Evolutionary conservation across 2,113 vertebrate species (phyloP).

Genomic region (Orycteropus afer): DNA sequence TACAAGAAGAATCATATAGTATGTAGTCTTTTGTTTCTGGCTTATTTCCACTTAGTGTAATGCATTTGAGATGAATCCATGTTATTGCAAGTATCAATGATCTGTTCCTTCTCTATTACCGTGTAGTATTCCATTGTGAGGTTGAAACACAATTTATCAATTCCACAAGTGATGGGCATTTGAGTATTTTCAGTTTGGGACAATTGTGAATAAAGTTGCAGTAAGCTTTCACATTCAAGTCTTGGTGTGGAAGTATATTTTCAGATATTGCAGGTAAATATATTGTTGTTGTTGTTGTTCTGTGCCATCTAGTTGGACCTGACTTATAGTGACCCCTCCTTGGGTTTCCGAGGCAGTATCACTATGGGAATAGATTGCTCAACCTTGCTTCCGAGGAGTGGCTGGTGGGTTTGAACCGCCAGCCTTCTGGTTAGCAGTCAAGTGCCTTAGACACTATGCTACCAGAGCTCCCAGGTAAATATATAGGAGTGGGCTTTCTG

Average conservation of each 20-base stretch:
- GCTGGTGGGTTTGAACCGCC: no score
- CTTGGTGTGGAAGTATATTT: not conserved
- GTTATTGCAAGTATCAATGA: not conserved
- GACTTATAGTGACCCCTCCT: no score
- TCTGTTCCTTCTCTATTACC: not conserved
- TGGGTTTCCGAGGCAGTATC: no score
- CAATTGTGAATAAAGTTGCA: not conserved
- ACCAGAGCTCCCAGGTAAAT: no score
- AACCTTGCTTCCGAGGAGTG: no score
- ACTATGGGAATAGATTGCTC: no score
- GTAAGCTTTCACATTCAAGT: not conserved
- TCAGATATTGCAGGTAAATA: no score
- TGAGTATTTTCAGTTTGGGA: not conserved
- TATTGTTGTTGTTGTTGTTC: no score
- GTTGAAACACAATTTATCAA: not conserved
- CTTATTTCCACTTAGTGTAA: not conserved
- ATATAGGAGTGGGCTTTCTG: no score
- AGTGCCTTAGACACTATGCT: no score
- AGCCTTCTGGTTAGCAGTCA: no score
- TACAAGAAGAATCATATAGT: not conserved
- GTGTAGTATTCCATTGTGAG: not conserved
- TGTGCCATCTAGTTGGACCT: no score
- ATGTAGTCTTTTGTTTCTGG: not conserved
- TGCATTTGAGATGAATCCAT: not conserved
- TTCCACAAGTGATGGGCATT: not conserved